Percentiles rank a stretch among this genome's conserved stretches.
Conservation (phyloP, 92 coral and sea anemone genomes). For the Meandrina meandrites region DNA sequence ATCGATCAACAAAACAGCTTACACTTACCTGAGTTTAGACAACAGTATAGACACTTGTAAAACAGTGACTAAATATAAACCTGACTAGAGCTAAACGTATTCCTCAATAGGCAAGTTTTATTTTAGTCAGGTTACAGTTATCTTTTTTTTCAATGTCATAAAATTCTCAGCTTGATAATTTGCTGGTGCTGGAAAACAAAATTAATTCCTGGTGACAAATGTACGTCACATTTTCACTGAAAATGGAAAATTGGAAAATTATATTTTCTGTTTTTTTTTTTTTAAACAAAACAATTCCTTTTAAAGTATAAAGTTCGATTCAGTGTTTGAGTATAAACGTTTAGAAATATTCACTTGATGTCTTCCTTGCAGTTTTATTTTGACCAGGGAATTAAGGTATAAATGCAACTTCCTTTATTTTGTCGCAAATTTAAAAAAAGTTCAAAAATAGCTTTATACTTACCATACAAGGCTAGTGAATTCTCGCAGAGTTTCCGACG, state of each 20-base stretch:
- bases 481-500: neutral
- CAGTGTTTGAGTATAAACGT: neutral
- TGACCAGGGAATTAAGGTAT: neutral
- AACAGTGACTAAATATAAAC: too few species aligned
- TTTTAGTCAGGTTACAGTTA: neutral
- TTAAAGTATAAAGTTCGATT: neutral
- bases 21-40: too few species aligned
- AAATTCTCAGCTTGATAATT: slow-evolving; percentile 16
- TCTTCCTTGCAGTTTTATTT: neutral
- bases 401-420: neutral
- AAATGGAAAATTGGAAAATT: neutral
- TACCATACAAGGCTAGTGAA: slow-evolving; percentile 27
- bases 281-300: neutral
- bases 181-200: neutral
- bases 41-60: too few species aligned
- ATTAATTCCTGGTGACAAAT: neutral
- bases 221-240: neutral
- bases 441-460: neutral
- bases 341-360: neutral
- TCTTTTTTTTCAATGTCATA: neutral
- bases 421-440: neutral
- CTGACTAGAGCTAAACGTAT: too few species aligned
- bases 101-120: neutral
- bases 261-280: neutral
- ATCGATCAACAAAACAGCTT: neutral